These are phyloP conservation scores for Drosophila parvula DNA, from an alignment of 1,140 invertebrate species.

Conservation along the genomic window DNA sequence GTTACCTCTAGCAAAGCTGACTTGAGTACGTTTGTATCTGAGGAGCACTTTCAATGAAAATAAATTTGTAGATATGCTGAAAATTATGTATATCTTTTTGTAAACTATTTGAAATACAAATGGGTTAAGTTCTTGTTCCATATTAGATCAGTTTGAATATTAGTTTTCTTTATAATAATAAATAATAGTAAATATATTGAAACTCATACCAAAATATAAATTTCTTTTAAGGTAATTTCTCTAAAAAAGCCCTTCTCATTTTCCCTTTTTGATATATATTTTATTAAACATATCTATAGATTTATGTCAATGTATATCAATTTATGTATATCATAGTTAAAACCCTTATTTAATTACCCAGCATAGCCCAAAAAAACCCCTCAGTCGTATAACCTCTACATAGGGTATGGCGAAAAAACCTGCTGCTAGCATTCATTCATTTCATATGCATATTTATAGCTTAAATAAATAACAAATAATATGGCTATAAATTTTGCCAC, in stretches of 20 bases:
- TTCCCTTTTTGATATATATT: background rate
- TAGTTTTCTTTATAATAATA: too few species aligned
- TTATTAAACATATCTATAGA: background rate
- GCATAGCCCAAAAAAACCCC: background rate
- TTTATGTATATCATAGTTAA: too few species aligned
- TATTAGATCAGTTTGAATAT: background rate
- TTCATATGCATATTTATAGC: conserved; percentile 81
- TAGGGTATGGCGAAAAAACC: conserved; percentile 63
- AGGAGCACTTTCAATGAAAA: too few species aligned
- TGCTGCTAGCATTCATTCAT: conserved; percentile 70
- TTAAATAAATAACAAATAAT: conserved; percentile 83
- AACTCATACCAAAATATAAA: background rate
- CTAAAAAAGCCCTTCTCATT: background rate
- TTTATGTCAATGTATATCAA: too few species aligned
- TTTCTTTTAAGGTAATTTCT: background rate
- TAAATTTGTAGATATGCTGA: background rate
- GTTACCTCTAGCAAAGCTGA: background rate
- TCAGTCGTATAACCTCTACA: background rate
- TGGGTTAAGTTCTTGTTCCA: background rate
- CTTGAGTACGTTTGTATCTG: too few species aligned
- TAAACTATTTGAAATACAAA: too few species aligned
- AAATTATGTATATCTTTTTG: too few species aligned
- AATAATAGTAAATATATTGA: background rate
- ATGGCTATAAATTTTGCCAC: conserved; percentile 78
- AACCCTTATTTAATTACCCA: background rate